Conservation (phyloP, 2,797 vertebrate genomes). For the Darevskia mixta region DNA sequence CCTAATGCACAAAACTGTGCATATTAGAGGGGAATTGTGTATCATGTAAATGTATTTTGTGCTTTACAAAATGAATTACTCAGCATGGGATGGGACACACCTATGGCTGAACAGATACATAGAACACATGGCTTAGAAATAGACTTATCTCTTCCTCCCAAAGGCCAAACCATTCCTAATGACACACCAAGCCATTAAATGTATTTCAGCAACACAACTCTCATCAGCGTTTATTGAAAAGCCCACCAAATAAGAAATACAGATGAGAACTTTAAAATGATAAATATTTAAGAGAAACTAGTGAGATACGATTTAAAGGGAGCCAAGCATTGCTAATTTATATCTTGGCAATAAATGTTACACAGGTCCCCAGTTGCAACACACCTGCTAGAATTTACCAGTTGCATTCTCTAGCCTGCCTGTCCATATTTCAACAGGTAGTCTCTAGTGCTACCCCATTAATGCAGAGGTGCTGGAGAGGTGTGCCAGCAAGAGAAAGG, state of each 20-base stretch:
- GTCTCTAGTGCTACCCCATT: background rate
- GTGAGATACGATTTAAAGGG: background rate
- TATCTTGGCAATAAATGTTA: background rate
- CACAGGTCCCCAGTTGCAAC: background rate
- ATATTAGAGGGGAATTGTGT: too few relatives aligned
- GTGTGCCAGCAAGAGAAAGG: background rate
- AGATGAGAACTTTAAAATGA: background rate
- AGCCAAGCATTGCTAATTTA: background rate
- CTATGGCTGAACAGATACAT: background rate
- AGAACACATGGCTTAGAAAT: background rate
- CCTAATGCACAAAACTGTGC: too few relatives aligned
- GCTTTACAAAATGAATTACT: background rate
- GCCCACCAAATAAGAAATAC: background rate
- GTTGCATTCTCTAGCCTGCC: background rate
- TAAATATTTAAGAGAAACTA: background rate
- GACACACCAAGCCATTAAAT: background rate
- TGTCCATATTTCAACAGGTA: background rate
- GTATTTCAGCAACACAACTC: background rate
- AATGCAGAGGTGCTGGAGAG: background rate
- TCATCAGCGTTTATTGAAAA: background rate
- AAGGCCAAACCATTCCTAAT: background rate
- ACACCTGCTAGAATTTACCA: background rate
- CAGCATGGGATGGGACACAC: background rate
- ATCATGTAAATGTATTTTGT: background rate
- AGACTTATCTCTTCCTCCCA: background rate